Base-by-base conservation (phyloP, 35 echinoderm and acorn worm genomes). In the Amphiura filiformis region DNA sequence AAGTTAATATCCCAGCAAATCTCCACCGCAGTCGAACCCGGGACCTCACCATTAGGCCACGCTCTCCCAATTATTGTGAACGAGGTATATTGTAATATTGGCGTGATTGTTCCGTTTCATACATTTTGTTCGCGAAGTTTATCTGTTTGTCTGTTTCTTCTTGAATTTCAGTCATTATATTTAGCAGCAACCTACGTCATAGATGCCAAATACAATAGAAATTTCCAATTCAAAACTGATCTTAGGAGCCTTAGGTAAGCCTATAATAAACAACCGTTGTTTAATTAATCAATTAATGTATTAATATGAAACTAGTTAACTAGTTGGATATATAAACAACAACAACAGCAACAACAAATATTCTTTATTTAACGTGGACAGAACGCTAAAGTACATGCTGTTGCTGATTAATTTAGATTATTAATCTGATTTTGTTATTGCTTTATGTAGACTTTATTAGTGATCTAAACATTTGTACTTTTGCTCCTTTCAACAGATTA, bases 111-210 rank as follows among this genome's bases (percentile, higher is more conserved):
- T 52, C 44, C 20, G 20, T 52, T 77, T 77, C 12, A 13, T 77
- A 20, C 13, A 31, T 28, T 20, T 12, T 77, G 13, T 77, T 77
- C 75, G 0, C 49, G 33, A 84, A 57, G 32, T 32, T 20, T 17
- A 38, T 0, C 42, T 64, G 14, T 3, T 32, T 56, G 39, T 84
- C 31, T 31, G 0, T 32, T 41, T 77, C 76, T 35, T 76, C 12
- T 47, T 77, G 23, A 1, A 34, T 11, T 47, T 76, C 80, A 96
- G 94, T 65, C 89, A 52, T 36, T 96, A 32, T 88, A 92, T 31
- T 33, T 92, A 64, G 94, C 94, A 28, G 75, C 90, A 75, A 96
- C 90, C 0, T 96, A 81, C 56, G 77, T 96, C 37, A 92, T 80
- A 78, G 94, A 96, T 92, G 94, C 94, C 0, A 89, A 92, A 79